Base-by-base conservation (phyloP, 2,797 vertebrate species). In the Tiaroga cobitis region DNA sequence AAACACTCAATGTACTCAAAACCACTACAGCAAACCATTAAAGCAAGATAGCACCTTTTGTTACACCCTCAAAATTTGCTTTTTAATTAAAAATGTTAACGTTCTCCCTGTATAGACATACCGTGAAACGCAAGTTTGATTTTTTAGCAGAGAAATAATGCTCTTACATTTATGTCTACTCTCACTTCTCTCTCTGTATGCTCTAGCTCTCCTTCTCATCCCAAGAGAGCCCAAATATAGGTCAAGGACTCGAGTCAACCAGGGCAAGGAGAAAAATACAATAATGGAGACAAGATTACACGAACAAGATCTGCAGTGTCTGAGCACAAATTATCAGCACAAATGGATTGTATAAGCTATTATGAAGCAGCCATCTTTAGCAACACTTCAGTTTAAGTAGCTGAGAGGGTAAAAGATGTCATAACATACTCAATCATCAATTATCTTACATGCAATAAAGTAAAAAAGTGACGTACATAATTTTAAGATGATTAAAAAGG, bases 181-280 rank as follows among this genome's bases (percentile, higher is more conserved):
- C 56, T 82, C 24, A 73, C 46, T 69, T 34, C 26, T 85, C 32
- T 26, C 65, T 80, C n/a, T 81, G 34, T 67, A 32, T 80, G 26
- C 32, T 56, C 37, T n/a, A 43, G 34, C 70, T 43, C 51, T 68
- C 32, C 37, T 59, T 74, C 89, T 88, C 84, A 75, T 88, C 86
- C 51, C 82, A 34, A 41, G 86, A 86, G 84, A 83, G 80, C 51
- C 72, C 75, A 87, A 76, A 90, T 89, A 88, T 90, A 89, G 88
- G 90, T 90, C 90, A 91, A 95, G 94, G 95, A 90, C 88, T 90
- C 87, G 88, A 88, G 88, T 80, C 81, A 87, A 65, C 19, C 87
- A 91, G 91, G 88, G 88, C 91, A 92, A 84, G 87, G 87, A 90
- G 88, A 90, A 73, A 89, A 87, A 82, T 77, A 85, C 88, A 86